Evolutionary conservation across 2,113 vertebrate genomes (phyloP).

Genomic region (Cairina moschata): DNA sequence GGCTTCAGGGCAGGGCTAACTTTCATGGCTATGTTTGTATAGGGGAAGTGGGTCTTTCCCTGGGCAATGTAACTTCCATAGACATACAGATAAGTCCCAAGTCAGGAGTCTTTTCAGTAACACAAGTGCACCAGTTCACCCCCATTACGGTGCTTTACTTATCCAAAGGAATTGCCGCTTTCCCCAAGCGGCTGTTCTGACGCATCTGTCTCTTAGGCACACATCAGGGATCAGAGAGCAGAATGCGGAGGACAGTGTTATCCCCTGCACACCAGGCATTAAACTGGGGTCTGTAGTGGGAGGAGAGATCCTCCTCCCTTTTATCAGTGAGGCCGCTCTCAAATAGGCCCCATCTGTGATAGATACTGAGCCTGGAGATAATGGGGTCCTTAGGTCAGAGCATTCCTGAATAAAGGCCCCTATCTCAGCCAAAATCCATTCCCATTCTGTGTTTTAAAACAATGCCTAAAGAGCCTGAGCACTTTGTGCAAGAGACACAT

Average conservation of each 20-base stretch:
- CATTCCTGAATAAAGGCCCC: constrained; percentile 13
- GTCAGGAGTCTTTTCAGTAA: neutral
- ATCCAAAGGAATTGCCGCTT: neutral
- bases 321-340: neutral
- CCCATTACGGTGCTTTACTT: neutral
- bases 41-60: neutral
- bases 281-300: neutral
- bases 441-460: neutral
- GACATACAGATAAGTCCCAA: no score
- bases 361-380: constrained; percentile 30
- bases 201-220: rapidly evolving
- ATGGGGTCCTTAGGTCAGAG: neutral
- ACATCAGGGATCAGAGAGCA: neutral
- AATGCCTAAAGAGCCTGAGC: neutral
- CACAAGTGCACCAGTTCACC: neutral
- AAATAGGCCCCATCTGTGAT: neutral
- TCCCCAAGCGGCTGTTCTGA: neutral
- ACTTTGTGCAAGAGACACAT: constrained; percentile 11
- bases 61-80: neutral
- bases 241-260: neutral
- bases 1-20: neutral
- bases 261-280: neutral
- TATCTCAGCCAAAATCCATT: constrained; percentile 45
- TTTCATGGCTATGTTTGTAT: neutral
- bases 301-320: neutral